A percentile compares a stretch with the other conserved stretches of the same genome.
Conservation (phyloP, 1,140 invertebrate genomes). For the Chironomus tepperi region DNA sequence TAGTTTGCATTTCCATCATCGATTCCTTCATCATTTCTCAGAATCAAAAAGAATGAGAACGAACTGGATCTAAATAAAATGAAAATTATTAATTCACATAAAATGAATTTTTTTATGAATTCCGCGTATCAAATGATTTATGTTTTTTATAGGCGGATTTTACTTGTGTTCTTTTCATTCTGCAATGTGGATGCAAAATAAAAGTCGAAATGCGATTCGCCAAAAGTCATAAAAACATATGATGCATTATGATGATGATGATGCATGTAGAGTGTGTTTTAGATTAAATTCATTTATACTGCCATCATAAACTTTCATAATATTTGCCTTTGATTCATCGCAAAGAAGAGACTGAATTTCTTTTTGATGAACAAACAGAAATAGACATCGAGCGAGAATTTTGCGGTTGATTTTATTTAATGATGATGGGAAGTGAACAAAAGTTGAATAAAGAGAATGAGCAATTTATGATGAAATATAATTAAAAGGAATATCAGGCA, state of each 20-base stretch:
- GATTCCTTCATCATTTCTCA: background rate
- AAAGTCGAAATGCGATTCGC: background rate
- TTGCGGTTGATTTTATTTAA: too few species aligned
- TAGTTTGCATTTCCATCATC: background rate
- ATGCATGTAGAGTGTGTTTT: conserved; percentile 6
- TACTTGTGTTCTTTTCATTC: background rate
- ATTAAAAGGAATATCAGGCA: too few species aligned
- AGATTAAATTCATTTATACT: background rate
- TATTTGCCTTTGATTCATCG: too few species aligned
- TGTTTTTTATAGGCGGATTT: conserved; percentile 8
- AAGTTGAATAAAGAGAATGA: too few species aligned
- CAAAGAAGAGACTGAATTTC: too few species aligned
- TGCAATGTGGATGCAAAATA: too few species aligned
- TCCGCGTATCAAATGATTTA: conserved; percentile 7
- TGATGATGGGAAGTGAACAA: too few species aligned
- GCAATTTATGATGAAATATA: too few species aligned
- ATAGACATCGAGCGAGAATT: too few species aligned
- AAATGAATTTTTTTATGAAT: background rate
- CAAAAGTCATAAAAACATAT: background rate
- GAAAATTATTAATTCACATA: background rate
- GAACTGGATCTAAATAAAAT: background rate
- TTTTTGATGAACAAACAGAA: too few species aligned
- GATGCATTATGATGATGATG: background rate
- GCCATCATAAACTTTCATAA: background rate
- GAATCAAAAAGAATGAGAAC: background rate